phyloP scores from a whole-genome alignment of 1,140 invertebrate genomes.

The Trichonephila clavipes region DNA sequence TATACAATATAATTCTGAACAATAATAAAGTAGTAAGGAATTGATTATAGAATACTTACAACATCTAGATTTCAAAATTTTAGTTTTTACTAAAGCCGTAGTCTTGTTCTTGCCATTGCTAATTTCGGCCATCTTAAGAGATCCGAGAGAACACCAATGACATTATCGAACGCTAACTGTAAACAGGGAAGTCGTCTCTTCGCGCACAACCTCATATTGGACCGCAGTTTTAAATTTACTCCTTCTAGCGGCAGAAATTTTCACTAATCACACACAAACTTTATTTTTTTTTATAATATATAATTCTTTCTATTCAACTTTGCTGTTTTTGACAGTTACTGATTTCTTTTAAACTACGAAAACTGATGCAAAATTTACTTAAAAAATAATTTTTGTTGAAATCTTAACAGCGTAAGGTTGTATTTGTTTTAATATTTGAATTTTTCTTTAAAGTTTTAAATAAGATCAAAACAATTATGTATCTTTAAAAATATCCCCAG shows the following conservation, averaged over 20 bases:
- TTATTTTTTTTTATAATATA: neutral
- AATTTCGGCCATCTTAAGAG: slow-evolving; percentile 58
- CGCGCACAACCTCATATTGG: neutral
- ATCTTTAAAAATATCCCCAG: too few relatives aligned
- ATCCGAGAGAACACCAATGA: slow-evolving; percentile 21
- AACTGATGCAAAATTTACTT: too few relatives aligned
- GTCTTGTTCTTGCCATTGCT: neutral
- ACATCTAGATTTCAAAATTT: slow-evolving; percentile 15
- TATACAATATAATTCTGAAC: neutral
- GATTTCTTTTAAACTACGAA: too few relatives aligned
- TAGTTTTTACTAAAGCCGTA: neutral
- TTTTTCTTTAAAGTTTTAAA: too few relatives aligned
- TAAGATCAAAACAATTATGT: too few relatives aligned
- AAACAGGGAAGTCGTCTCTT: slow-evolving; percentile 42
- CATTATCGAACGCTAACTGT: slow-evolving; percentile 49
- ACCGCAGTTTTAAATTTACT: neutral
- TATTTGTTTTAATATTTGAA: too few relatives aligned
- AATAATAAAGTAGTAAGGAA: neutral
- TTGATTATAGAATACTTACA: slow-evolving; percentile 40
- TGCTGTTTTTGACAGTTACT: too few relatives aligned
- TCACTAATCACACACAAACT: neutral
- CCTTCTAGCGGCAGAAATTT: neutral
- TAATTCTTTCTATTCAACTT: too few relatives aligned
- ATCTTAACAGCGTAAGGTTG: too few relatives aligned
- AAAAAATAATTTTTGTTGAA: too few relatives aligned